A percentile compares a stretch with the other conserved stretches of the same genome.
Evolutionary conservation across 2,797 vertebrate species (phyloP).

Genomic region (Toxotes lorentzi): DNA sequence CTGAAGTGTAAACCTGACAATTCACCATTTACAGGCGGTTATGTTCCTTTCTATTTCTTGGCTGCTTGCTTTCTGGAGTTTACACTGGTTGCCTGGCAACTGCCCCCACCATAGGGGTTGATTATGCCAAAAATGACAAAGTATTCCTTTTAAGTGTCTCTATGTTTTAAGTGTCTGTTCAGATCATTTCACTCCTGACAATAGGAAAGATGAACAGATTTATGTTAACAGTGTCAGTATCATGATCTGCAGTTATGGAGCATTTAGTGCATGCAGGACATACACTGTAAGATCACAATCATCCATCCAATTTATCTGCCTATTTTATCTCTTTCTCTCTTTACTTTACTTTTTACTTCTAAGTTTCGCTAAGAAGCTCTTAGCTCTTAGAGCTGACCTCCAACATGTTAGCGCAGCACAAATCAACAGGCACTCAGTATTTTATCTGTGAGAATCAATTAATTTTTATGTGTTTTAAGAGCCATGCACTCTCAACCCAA

Average conservation of each 20-base stretch:
- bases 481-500: slow-evolving; percentile 27
- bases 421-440: slow-evolving; percentile 15
- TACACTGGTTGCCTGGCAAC: not conserved
- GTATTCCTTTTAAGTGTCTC: not conserved
- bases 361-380: slow-evolving; percentile 14
- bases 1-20: not conserved
- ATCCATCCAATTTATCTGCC: not conserved
- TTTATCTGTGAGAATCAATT: slow-evolving; percentile 48
- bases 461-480: slow-evolving; percentile 51
- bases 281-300: not conserved
- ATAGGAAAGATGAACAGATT: not conserved
- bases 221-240: not conserved
- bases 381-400: slow-evolving; percentile 28
- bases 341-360: not conserved
- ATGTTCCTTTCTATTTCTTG: not conserved
- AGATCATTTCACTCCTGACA: too few relatives aligned
- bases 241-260: not conserved
- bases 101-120: not conserved
- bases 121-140: not conserved
- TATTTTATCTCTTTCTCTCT: too few relatives aligned
- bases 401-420: slow-evolving; percentile 21
- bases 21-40: not conserved
- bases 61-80: not conserved
- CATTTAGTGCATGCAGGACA: not conserved
- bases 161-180: not conserved